A percentile compares a stretch with the other conserved stretches of the same genome.
phyloP scores from a whole-genome alignment of 2,797 vertebrate genomes.

The Prionace glauca region DNA sequence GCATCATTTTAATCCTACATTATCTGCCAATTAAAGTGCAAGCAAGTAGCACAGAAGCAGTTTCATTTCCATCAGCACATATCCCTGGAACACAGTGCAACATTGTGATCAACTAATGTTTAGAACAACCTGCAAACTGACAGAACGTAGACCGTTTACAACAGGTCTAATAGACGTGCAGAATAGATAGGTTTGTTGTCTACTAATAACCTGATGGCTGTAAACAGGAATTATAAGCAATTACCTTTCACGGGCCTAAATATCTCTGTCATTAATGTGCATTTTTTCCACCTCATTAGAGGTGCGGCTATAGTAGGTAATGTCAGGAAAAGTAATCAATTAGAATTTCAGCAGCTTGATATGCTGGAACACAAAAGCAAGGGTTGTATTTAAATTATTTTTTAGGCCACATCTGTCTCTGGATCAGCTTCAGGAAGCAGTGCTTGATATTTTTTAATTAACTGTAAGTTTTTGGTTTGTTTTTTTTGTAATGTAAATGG shows the following conservation, averaged over 20 bases:
- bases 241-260: conserved; percentile 86
- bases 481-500: conserved; percentile 50
- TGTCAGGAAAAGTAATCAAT: conserved; percentile 48
- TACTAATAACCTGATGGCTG: conserved; percentile 82
- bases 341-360: conserved; percentile 71
- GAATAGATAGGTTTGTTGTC: conserved; percentile 85
- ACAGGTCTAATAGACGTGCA: conserved; percentile 75
- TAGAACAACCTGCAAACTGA: conserved; percentile 59
- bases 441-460: conserved; percentile 65
- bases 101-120: conserved; percentile 54
- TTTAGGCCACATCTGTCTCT: conserved; percentile 62
- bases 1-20: conserved; percentile 26
- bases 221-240: conserved; percentile 88
- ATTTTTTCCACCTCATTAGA: conserved; percentile 83
- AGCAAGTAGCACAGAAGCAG: not conserved
- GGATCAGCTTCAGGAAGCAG: conserved; percentile 56
- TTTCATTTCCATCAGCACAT: conserved; percentile 20
- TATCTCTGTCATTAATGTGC: conserved; percentile 79
- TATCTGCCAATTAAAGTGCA: conserved; percentile 2
- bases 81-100: conserved; percentile 39
- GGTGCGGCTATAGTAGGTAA: conserved; percentile 59
- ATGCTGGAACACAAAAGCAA: conserved; percentile 50
- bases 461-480: conserved; percentile 47
- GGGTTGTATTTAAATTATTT: conserved; percentile 55
- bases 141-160: conserved; percentile 67